These are phyloP conservation scores for Eospalax fontanierii DNA, from an alignment of 2,797 vertebrate species.

Conservation along the genomic window DNA sequence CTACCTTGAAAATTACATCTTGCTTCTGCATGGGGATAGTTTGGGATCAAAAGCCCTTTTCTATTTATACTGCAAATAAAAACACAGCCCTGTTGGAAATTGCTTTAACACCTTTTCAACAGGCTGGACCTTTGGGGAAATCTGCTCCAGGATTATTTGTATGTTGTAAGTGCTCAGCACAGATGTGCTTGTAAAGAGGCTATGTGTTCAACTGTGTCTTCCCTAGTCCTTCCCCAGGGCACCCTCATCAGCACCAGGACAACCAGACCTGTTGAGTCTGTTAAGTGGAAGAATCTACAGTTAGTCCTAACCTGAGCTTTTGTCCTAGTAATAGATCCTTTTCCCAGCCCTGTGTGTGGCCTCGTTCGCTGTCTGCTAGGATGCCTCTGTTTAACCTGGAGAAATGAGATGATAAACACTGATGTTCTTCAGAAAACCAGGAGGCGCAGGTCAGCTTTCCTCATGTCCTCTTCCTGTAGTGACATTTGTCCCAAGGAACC, in stretches of 20 bases:
- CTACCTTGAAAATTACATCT: slow-evolving; percentile 60
- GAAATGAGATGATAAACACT: not conserved
- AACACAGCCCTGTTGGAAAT: slow-evolving; percentile 52
- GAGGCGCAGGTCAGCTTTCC: slow-evolving; percentile 34
- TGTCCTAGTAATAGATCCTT: slow-evolving; percentile 29
- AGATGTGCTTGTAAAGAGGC: slow-evolving; percentile 38
- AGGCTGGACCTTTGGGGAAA: slow-evolving; percentile 21
- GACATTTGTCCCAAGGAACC: not conserved
- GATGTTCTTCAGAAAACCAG: not conserved
- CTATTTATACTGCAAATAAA: slow-evolving; percentile 74
- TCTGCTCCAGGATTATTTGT: not conserved
- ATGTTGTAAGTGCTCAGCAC: not conserved
- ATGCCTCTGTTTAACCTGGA: not conserved
- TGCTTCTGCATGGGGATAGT: slow-evolving; percentile 40
- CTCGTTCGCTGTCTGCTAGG: slow-evolving; percentile 4
- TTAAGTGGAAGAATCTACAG: slow-evolving; percentile 72
- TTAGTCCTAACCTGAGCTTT: slow-evolving; percentile 75
- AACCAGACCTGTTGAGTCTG: slow-evolving; percentile 15
- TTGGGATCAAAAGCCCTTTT: slow-evolving; percentile 67
- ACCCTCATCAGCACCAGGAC: slow-evolving; percentile 50
- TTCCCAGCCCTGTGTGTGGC: slow-evolving; percentile 42
- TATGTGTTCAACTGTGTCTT: not conserved
- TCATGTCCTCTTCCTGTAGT: not conserved
- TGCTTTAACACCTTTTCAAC: slow-evolving; percentile 55
- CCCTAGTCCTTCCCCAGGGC: slow-evolving; percentile 46